Evolutionary conservation across 1,140 invertebrate species (phyloP), one percentile per base, ranked within the genome.

Genomic region (Cataglyphis hispanica): DNA sequence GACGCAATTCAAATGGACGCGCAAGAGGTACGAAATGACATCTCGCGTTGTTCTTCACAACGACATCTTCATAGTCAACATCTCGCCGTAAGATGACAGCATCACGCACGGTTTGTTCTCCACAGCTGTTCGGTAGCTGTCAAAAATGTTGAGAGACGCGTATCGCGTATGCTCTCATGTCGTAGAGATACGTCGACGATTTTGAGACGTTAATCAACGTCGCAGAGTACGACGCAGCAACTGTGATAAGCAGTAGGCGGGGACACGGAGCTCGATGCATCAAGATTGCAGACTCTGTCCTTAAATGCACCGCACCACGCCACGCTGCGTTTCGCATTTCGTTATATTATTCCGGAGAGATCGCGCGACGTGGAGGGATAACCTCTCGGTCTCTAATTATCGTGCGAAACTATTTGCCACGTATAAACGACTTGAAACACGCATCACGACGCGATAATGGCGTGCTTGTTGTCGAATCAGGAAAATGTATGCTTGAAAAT

Each of bases 401-500:
- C 69, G 19, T 27, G 74, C 27, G 11, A 25, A 46, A 43, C 61
- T 58, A 50, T 3, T 22, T n/a, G 80, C 64, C 63, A 72, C 69
- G 58, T 85, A 37, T 10, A 13, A 31, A 6, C 63, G 19, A 75
- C 37, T 4, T 16, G 11, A 61, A 56, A 60, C 46, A 19, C 25
- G 8, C 31, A 27, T 63, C 22, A 25, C 77, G 27, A 3, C 37
- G 8, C 10, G 31, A 63, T 19, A 91, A 97, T 97, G 97, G 96
- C 97, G 89, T 96, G 96, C 93, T 95, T 96, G 91, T 95, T 96
- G 87, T 90, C 94, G 58, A 95, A 97, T 89, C 94, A 95, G 85
- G 95, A 96, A 56, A 95, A 97, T 83, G 95, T 96, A 19, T 90
- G 93, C 34, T 95, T 97, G 34, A 95, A 95, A 86, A 97, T 97